Evolutionary conservation across 2,113 vertebrate species (phyloP).

Genomic region (Picathartes gymnocephalus): DNA sequence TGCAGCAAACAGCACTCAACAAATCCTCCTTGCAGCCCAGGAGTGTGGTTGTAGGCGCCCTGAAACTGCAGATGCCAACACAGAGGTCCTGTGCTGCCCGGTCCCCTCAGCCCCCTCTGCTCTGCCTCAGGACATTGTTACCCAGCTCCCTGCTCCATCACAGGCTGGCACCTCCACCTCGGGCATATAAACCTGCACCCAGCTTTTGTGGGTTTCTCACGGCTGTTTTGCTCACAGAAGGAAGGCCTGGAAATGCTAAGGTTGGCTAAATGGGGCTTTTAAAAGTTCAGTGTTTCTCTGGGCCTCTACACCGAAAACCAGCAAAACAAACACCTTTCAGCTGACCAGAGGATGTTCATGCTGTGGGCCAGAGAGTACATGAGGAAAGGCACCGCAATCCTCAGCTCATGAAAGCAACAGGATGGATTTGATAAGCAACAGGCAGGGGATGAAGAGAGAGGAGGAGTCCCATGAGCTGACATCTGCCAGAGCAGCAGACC

Average conservation of each 20-base stretch:
- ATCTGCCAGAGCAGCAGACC: constrained; percentile 27
- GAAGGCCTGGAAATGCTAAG: background rate
- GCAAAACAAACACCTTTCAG: background rate
- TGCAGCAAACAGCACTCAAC: background rate
- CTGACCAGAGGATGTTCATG: fast-evolving
- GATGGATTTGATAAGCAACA: background rate
- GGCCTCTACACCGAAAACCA: background rate
- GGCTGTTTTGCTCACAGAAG: background rate
- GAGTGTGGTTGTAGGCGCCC: too few species aligned
- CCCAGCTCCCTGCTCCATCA: background rate
- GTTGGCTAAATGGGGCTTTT: background rate
- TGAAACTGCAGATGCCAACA: background rate
- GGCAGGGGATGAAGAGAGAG: background rate
- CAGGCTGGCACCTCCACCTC: background rate
- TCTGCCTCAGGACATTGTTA: background rate
- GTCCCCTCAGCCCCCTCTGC: background rate
- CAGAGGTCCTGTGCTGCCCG: background rate
- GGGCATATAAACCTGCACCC: background rate
- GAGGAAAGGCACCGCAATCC: background rate
- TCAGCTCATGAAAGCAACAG: background rate
- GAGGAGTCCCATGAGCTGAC: background rate
- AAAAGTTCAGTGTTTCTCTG: background rate
- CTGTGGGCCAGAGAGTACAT: background rate
- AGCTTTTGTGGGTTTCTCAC: background rate
- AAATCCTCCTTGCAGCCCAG: background rate